Conservation (phyloP, 1,140 invertebrate genomes). For the Drosophila busckii region DNA sequence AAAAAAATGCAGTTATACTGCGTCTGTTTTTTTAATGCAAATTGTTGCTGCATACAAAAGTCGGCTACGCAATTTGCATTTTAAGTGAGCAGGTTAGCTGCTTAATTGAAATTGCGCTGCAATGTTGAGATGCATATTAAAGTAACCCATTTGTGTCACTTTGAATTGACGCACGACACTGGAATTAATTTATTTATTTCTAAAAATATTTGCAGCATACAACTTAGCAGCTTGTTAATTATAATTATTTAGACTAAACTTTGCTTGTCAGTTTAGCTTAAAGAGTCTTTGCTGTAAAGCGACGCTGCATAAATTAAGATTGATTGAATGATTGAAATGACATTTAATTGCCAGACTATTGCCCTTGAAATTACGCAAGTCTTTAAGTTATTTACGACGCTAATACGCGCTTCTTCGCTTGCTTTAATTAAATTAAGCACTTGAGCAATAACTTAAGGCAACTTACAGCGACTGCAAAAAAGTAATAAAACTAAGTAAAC, state of each 20-base stretch:
- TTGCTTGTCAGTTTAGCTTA: too few species aligned
- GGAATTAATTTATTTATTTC: background rate
- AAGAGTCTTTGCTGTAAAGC: too few species aligned
- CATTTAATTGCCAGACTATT: constrained; percentile 12
- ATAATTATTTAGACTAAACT: too few species aligned
- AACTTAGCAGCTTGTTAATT: background rate
- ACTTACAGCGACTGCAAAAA: constrained; percentile 26
- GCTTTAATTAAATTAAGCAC: constrained; percentile 61
- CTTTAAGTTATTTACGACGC: constrained; percentile 7
- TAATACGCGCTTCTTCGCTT: background rate
- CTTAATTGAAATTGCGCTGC: constrained; percentile 57
- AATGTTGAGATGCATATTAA: constrained; percentile 58
- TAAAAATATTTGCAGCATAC: too few species aligned
- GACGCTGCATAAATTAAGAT: constrained; percentile 22
- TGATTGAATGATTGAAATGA: constrained; percentile 9
- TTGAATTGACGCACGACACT: background rate
- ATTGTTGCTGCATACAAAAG: constrained; percentile 43
- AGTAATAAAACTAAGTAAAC: constrained; percentile 2
- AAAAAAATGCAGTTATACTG: constrained; percentile 10
- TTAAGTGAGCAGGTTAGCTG: constrained; percentile 70
- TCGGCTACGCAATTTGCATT: constrained; percentile 65
- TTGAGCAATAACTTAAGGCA: constrained; percentile 40
- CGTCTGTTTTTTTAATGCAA: constrained; percentile 17
- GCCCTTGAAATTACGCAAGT: constrained; percentile 24
- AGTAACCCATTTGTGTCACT: constrained; percentile 30